Conservation (phyloP, 2,113 vertebrate species). For the Chaetorhynchus papuensis region DNA sequence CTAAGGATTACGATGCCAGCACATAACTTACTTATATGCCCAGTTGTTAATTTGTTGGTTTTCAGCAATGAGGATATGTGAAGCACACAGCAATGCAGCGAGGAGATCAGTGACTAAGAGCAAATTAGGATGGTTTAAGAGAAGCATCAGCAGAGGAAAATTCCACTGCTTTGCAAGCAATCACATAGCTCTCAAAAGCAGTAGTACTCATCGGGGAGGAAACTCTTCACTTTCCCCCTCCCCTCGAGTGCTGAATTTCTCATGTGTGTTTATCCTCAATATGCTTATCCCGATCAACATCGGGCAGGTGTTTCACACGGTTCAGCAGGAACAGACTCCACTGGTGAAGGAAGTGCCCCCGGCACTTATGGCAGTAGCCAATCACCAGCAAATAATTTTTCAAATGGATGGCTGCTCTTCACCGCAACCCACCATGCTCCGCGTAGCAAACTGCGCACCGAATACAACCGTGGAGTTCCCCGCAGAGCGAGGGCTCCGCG, state of each 20-base stretch:
- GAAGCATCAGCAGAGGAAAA: slow-evolving; percentile 63
- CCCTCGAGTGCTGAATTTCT: background rate
- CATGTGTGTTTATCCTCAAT: background rate
- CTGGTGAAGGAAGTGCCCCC: background rate
- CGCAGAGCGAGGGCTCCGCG: rapidly evolving
- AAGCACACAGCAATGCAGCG: slow-evolving; percentile 28
- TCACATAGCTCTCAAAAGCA: background rate
- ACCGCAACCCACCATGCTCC: background rate
- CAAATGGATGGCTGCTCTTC: background rate
- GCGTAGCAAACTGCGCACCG: background rate
- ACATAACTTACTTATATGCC: background rate
- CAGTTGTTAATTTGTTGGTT: background rate
- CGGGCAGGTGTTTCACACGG: background rate
- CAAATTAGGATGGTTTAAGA: slow-evolving; percentile 24
- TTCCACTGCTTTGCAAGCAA: slow-evolving; percentile 42
- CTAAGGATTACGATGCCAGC: background rate
- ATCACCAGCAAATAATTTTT: background rate
- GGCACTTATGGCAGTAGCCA: background rate
- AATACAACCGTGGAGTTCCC: rapidly evolving
- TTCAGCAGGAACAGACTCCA: background rate
- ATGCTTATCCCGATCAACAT: background rate
- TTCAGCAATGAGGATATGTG: background rate
- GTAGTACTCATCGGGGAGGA: background rate
- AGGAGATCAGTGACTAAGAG: slow-evolving; percentile 30
- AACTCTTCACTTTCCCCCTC: background rate